A percentile compares a stretch with the other conserved stretches of the same genome.
These are phyloP conservation scores for Hyles euphorbiae DNA, from an alignment of 1,140 invertebrate species.

Conservation along the genomic window DNA sequence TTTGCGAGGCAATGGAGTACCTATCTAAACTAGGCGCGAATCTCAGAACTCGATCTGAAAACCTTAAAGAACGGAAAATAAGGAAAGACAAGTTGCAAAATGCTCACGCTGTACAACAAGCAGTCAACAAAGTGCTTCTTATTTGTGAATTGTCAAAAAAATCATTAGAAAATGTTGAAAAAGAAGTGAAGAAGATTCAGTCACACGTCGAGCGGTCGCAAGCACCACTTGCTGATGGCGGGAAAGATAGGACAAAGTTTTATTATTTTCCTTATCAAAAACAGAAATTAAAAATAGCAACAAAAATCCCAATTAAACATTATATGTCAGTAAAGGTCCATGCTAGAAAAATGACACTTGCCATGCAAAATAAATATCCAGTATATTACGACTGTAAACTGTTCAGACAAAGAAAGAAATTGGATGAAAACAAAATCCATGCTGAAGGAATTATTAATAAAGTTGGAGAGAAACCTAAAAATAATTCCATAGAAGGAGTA, in stretches of 20 bases:
- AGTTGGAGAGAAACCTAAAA: no score
- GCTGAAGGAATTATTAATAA: constrained; percentile 3
- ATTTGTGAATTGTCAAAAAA: constrained; percentile 68
- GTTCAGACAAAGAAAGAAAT: constrained; percentile 28
- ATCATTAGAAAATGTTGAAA: constrained; percentile 63
- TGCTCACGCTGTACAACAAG: constrained; percentile 55
- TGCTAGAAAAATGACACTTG: constrained; percentile 34
- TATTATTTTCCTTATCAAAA: constrained; percentile 41
- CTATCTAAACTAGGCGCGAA: constrained; percentile 62
- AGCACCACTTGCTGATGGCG: constrained; percentile 23
- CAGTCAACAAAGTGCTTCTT: constrained; percentile 53
- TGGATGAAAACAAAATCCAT: not conserved
- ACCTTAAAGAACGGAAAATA: constrained; percentile 54
- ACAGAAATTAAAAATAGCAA: constrained; percentile 39
- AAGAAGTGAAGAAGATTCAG: constrained; percentile 47
- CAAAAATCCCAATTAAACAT: constrained; percentile 49
- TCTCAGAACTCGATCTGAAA: constrained; percentile 50
- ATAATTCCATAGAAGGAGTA: no score
- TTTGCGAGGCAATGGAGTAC: constrained; percentile 63
- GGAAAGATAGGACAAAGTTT: constrained; percentile 22
- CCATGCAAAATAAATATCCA: constrained; percentile 47
- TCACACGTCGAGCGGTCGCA: constrained; percentile 30
- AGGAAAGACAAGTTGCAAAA: constrained; percentile 53
- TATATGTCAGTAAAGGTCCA: constrained; percentile 54
- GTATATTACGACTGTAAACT: constrained; percentile 55